phyloP scores from a whole-genome alignment of 2,888 invertebrate genomes.

The Macropis europaea region DNA sequence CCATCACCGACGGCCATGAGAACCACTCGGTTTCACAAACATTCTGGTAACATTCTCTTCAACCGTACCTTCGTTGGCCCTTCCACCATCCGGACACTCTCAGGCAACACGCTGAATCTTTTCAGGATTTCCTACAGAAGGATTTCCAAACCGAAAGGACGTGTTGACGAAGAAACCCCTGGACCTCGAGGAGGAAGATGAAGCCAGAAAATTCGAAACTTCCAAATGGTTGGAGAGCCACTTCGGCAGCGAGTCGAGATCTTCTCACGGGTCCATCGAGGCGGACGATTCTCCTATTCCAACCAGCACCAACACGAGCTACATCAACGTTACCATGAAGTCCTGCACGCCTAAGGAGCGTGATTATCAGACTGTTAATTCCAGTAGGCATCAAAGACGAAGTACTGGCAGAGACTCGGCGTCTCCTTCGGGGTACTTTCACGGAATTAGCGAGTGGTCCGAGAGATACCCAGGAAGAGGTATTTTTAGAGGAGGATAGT shows the following conservation, averaged over 20 bases:
- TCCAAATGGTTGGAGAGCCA: conserved; percentile 95
- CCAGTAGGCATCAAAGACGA: conserved; percentile 75
- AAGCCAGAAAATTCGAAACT: conserved; percentile 93
- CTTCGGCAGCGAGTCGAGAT: conserved; percentile 92
- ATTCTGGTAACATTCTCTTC: conserved; percentile 47
- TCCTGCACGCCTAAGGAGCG: conserved; percentile 77
- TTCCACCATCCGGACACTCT: not conserved
- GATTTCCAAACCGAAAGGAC: conserved; percentile 86
- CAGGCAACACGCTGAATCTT: not conserved
- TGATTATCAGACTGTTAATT: conserved; percentile 53
- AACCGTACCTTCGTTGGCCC: not conserved
- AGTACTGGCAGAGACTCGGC: conserved; percentile 64
- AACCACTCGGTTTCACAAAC: conserved; percentile 69
- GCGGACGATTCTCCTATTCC: conserved; percentile 83
- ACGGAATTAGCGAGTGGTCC: conserved; percentile 91
- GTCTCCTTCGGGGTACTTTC: conserved; percentile 82
- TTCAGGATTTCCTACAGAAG: conserved; percentile 71
- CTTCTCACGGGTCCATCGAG: conserved; percentile 87
- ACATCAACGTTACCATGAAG: conserved; percentile 90
- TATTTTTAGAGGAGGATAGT: not conserved
- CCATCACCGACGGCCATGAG: conserved; percentile 71
- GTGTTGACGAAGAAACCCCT: conserved; percentile 90
- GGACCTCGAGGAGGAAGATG: conserved; percentile 93
- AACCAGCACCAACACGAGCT: conserved; percentile 84
- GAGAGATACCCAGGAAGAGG: conserved; percentile 80